Conservation (phyloP, 1,140 invertebrate species). For the Drosophila simulans region DNA sequence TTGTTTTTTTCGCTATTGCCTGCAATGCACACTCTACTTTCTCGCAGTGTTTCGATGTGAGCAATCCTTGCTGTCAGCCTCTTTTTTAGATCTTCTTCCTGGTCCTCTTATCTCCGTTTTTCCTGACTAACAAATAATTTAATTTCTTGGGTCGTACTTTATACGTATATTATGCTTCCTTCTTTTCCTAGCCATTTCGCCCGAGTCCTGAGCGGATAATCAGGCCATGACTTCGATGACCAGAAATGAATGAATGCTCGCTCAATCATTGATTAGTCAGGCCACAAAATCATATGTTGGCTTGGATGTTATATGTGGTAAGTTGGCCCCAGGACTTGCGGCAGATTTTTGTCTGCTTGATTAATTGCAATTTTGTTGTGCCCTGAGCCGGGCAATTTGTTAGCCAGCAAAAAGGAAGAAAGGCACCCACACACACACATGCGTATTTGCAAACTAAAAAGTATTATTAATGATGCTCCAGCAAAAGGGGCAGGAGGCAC, state of each 20-base stretch:
- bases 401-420: slow-evolving; percentile 7
- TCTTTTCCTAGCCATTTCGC: slow-evolving; percentile 21
- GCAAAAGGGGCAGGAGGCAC: slow-evolving; percentile 21
- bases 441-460: slow-evolving; percentile 66
- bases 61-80: slow-evolving; percentile 73
- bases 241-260: slow-evolving; percentile 2
- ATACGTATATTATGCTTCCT: slow-evolving; percentile 8
- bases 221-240: slow-evolving; percentile 30
- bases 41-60: slow-evolving; percentile 13
- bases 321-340: slow-evolving; percentile 3
- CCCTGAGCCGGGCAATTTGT: slow-evolving; percentile 51
- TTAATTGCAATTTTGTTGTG: slow-evolving; percentile 65
- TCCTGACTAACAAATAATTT: slow-evolving; percentile 73
- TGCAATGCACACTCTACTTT: not conserved
- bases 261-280: slow-evolving; percentile 43
- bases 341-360: slow-evolving; percentile 77
- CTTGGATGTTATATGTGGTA: not conserved
- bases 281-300: slow-evolving; percentile 29
- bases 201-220: slow-evolving; percentile 8
- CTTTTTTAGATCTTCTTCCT: slow-evolving; percentile 58
- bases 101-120: slow-evolving; percentile 16
- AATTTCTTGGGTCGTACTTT: slow-evolving; percentile 69
- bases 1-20: not conserved
- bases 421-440: not conserved
- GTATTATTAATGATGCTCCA: slow-evolving; percentile 74